These are phyloP conservation scores for Nemapogon koenigi DNA, from an alignment of 2,888 invertebrate genomes.

Conservation along the genomic window DNA sequence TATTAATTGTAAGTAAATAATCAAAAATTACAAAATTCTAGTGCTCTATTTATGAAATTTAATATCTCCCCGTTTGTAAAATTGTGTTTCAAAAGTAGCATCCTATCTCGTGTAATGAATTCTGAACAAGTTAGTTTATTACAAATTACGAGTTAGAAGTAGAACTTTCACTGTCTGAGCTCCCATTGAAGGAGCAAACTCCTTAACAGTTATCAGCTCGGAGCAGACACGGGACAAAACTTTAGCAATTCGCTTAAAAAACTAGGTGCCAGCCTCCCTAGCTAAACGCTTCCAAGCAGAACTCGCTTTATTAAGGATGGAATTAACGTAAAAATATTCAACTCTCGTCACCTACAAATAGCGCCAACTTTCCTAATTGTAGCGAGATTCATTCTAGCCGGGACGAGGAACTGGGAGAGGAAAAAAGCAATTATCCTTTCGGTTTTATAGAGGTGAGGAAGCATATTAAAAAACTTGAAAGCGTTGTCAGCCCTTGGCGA, in stretches of 20 bases:
- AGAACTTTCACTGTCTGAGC: constrained; percentile 1
- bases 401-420: constrained; percentile 31
- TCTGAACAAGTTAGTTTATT: constrained; percentile 3
- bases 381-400: constrained; percentile 32
- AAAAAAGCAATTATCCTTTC: constrained; percentile 55
- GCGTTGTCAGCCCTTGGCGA: constrained; percentile 44
- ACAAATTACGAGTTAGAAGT: constrained; percentile 4
- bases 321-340: constrained; percentile 22
- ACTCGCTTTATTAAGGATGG: constrained; percentile 9
- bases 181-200: constrained; percentile 3
- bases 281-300: constrained; percentile 4
- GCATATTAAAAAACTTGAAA: constrained; percentile 27
- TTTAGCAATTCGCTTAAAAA: constrained; percentile 11
- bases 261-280: constrained; percentile 3
- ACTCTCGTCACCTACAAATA: constrained; percentile 20
- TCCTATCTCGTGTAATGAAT: constrained; percentile 5
- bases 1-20: too few species aligned
- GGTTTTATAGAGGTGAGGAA: constrained; percentile 13
- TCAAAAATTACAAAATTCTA: too few species aligned
- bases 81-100: too few species aligned
- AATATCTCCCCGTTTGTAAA: too few species aligned
- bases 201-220: constrained; percentile 8
- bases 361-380: constrained; percentile 41
- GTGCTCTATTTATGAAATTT: too few species aligned
- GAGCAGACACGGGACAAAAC: constrained; percentile 4